Conservation (phyloP, 2,797 vertebrate genomes). For the Sibirionetta formosa region DNA sequence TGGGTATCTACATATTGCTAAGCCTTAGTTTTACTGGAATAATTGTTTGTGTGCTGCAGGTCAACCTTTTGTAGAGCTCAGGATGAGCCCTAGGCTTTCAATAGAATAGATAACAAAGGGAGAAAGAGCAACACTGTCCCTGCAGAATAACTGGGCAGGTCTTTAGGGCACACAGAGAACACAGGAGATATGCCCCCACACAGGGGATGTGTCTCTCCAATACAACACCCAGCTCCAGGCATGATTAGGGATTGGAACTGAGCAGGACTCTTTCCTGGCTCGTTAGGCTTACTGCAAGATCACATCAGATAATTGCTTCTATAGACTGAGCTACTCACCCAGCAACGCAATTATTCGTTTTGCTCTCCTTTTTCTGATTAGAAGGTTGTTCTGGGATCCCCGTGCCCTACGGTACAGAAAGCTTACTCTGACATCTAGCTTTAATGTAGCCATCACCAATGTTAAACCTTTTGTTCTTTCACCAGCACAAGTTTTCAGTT, state of each 20-base stretch:
- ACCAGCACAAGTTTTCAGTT: background rate
- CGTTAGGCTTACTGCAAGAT: accelerated
- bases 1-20: background rate
- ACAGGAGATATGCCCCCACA: too few species aligned
- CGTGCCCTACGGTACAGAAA: background rate
- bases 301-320: background rate
- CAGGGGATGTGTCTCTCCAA: background rate
- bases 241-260: background rate
- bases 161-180: background rate
- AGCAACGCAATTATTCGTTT: background rate
- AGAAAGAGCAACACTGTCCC: background rate
- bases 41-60: background rate
- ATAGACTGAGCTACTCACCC: background rate
- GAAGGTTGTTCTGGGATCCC: background rate
- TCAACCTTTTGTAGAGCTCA: background rate
- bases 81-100: background rate
- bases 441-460: background rate
- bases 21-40: background rate
- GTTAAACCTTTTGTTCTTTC: background rate
- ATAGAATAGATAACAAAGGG: background rate
- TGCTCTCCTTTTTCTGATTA: background rate
- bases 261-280: background rate
- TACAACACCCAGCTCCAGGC: background rate
- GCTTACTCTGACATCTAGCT: background rate
- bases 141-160: background rate